These are phyloP conservation scores for Drosophila elegans DNA, from an alignment of 1,140 invertebrate genomes.

Conservation along the genomic window DNA sequence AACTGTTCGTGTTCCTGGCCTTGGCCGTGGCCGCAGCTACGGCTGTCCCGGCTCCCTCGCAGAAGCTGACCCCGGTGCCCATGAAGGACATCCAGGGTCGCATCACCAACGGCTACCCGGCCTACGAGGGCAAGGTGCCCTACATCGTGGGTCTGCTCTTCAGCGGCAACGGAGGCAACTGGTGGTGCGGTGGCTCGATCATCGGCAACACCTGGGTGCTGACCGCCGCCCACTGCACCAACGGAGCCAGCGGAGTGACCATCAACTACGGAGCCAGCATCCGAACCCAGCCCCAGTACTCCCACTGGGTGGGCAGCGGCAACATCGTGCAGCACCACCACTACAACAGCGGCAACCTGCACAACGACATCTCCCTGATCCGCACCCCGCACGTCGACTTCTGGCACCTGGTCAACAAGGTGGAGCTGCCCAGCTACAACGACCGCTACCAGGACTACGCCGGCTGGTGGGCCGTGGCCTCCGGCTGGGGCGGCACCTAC, in stretches of 20 bases:
- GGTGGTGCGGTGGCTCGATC: slow-evolving; percentile 87
- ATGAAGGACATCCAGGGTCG: slow-evolving; percentile 63
- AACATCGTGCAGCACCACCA: slow-evolving; percentile 54
- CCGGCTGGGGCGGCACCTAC: slow-evolving; percentile 59
- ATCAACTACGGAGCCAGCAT: slow-evolving; percentile 68
- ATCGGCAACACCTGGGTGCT: slow-evolving; percentile 86
- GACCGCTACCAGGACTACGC: slow-evolving; percentile 51
- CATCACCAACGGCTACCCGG: slow-evolving; percentile 75
- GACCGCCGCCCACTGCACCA: slow-evolving; percentile 87
- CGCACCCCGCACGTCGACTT: slow-evolving; percentile 59
- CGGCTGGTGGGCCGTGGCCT: slow-evolving; percentile 52
- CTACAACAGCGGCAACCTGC: slow-evolving; percentile 54
- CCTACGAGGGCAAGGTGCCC: slow-evolving; percentile 85
- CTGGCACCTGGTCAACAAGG: slow-evolving; percentile 54
- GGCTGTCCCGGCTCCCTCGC: slow-evolving; percentile 26
- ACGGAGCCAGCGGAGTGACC: slow-evolving; percentile 43
- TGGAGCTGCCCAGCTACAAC: slow-evolving; percentile 58
- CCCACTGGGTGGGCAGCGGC: slow-evolving; percentile 47
- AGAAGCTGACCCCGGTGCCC: slow-evolving; percentile 33
- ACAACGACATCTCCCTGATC: slow-evolving; percentile 58
- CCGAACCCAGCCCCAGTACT: slow-evolving; percentile 56
- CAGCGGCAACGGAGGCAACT: slow-evolving; percentile 59
- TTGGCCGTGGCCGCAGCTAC: slow-evolving; percentile 42
- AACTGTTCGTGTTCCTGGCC: slow-evolving; percentile 42
- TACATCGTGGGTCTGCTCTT: slow-evolving; percentile 85